Base-by-base conservation (phyloP, 2,888 invertebrate genomes). In the Drosophila longiperda region DNA sequence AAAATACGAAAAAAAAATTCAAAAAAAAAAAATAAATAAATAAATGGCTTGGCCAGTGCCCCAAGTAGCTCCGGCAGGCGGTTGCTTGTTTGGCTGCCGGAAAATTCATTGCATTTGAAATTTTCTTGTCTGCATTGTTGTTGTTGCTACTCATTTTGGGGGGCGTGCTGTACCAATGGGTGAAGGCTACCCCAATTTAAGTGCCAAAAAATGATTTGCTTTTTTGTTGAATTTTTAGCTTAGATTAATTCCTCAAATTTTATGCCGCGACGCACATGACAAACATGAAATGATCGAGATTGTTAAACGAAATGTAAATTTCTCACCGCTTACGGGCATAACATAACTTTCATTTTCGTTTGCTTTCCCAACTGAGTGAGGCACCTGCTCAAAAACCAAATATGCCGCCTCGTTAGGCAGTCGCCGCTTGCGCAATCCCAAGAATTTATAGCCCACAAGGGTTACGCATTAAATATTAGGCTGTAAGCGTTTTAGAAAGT, bases 261-360 rank as follows among this genome's bases (percentile, higher is more conserved):
- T 80, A 89, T 83, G 86, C 79, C 66, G 69, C 76, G 48, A 61
- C 80, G 75, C 79, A 76, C 83, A 69, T 42, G 49, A 58, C 64
- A 55, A 65, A 83, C 82, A 67, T 75, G 89, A 89, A 84, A 84
- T 87, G 88, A 69, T 75, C 72, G 50, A 87, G 74, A 88, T 89
- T 86, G 80, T 80, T 89, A 89, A 89, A 83, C 87, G 79, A 85
- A 84, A 87, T 85, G 84, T 89, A 81, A 85, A 84, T 85, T 85
- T 85, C 80, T 76, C 87, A 79, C 82, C 66, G 62, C 78, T 63
- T 40, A 59, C 20, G 74, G 82, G 63, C 26, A 26, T 26, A 26
- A 26, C 66, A 60, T 66, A 83, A 85, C 90, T 87, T 87, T 90
- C 90, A 82, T 87, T 87, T 87, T 82, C 67, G 73, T 76, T 80